Percentiles rank a stretch among this genome's conserved stretches.
Conservation (phyloP, 2,888 invertebrate genomes). For the Gisinianus flammeolus region DNA sequence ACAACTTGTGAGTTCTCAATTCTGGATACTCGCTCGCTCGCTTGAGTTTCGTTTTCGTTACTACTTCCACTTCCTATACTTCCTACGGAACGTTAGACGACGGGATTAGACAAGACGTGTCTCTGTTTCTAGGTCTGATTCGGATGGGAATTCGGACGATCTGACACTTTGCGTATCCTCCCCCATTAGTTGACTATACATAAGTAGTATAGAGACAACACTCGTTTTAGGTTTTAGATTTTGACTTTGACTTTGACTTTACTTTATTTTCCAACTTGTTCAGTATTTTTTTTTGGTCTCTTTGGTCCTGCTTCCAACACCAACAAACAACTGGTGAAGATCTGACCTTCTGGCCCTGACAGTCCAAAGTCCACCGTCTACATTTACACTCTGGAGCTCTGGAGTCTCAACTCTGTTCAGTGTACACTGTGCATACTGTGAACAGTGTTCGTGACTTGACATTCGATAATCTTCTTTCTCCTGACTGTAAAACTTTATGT, state of each 20-base stretch:
- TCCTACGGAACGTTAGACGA: too few species aligned
- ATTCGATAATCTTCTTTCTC: conserved; percentile 12
- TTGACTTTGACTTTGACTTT: neutral
- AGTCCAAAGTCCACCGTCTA: neutral
- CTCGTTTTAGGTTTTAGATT: neutral
- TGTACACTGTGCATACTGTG: neutral
- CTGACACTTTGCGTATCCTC: too few species aligned
- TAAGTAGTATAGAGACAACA: neutral
- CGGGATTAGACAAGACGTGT: too few species aligned
- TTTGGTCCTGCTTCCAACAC: neutral
- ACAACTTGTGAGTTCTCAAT: too few species aligned
- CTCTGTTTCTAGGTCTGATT: too few species aligned
- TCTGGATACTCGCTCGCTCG: neutral
- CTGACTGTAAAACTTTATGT: conserved; percentile 17
- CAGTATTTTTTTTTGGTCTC: neutral
- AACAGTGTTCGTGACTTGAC: conserved; percentile 8
- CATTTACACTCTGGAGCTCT: neutral
- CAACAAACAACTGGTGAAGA: neutral
- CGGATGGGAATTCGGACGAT: too few species aligned
- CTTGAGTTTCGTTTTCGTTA: neutral
- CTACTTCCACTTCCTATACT: too few species aligned
- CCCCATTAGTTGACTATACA: too few species aligned
- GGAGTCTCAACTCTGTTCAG: neutral
- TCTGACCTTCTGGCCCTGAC: conserved; percentile 7
- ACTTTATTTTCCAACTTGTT: neutral